Base-by-base conservation (phyloP, 2,113 vertebrate species). In the Rhinichthys klamathensis region DNA sequence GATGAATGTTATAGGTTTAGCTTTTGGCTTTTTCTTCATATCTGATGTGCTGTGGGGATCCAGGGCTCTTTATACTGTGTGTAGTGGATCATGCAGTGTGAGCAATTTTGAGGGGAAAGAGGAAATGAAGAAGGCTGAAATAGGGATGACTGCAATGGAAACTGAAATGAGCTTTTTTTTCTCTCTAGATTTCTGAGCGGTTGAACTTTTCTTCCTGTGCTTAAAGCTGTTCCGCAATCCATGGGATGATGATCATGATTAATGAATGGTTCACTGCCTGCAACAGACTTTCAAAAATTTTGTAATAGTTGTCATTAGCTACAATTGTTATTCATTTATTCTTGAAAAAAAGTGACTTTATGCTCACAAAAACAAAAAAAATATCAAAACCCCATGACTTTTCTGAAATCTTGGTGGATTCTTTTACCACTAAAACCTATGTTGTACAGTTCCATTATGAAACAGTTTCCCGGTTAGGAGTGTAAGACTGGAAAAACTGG, bases 1-100 rank as follows among this genome's bases (percentile, higher is more conserved):
- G 88, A 92, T 87, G 88, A 91, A 93, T 91, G 80, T 87, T 90
- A 89, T 84, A 87, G 88, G 88, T 84, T 91, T 87, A 63, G 78
- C 30, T 25, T 91, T 91, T 88, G 89, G 87, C 25, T 30, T 93
- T 91, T 89, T 90, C 87, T 87, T 46, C 23, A 87, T 90, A 89
- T 88, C 92, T 90, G 89, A 74, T 84, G 85, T 85, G 88, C 88
- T 61, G 83, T 67, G 25, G 89, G 89, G 90, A 86, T 86, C 90
- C 90, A 86, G 87, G 84, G 35, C 63, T 85, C 89, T 91, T 90
- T 90, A 89, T 92, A 92, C 38, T 91, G 92, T 83, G 80, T 76
- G 85, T n/a, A 82, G 91, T 73, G 77, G 46, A 82, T 85, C 10
- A 21, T 81, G 69, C 27, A 46, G 51, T 41, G 72, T 70, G 83